phyloP scores from a whole-genome alignment of 2,113 vertebrate genomes.

The Hiodon alosoides region DNA sequence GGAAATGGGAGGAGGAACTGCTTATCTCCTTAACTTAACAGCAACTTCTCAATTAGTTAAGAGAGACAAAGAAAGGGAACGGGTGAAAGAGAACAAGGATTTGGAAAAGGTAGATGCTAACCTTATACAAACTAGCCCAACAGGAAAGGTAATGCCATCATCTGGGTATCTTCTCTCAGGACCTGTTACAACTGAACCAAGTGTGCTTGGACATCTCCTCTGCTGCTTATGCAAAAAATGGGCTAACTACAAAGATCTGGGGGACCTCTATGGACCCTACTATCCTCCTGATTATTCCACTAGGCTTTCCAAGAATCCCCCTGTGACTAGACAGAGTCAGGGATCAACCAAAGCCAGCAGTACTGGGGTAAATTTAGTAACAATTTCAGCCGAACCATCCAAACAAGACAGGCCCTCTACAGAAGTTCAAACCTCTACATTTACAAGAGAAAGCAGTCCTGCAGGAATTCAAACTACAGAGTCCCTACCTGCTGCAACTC shows the following conservation, averaged over 20 bases:
- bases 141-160: conserved; percentile 84
- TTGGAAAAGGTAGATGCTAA: conserved; percentile 53
- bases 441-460: conserved; percentile 41
- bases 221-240: conserved; percentile 97
- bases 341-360: conserved; percentile 43
- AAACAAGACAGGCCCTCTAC: conserved; percentile 55
- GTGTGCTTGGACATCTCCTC: conserved; percentile 80
- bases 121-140: conserved; percentile 63
- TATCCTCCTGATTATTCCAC: conserved; percentile 92
- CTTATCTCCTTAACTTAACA: conserved; percentile 48
- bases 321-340: conserved; percentile 64
- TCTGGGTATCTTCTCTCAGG: conserved; percentile 86
- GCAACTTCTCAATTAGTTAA: conserved; percentile 51
- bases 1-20: conserved; percentile 46
- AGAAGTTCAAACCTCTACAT: conserved; percentile 43
- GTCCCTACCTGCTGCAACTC: conserved; percentile 33
- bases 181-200: conserved; percentile 82
- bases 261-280: conserved; percentile 95
- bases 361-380: conserved; percentile 45
- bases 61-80: conserved; percentile 57
- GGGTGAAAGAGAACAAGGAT: conserved; percentile 43
- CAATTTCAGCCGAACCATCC: conserved; percentile 55
- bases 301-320: conserved; percentile 87
- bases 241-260: conserved; percentile 95
- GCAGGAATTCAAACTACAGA: conserved; percentile 41